Percentiles rank a stretch among this genome's conserved stretches.
Evolutionary conservation across 2,888 invertebrate genomes (phyloP).

Genomic region (Saturnia japonica): DNA sequence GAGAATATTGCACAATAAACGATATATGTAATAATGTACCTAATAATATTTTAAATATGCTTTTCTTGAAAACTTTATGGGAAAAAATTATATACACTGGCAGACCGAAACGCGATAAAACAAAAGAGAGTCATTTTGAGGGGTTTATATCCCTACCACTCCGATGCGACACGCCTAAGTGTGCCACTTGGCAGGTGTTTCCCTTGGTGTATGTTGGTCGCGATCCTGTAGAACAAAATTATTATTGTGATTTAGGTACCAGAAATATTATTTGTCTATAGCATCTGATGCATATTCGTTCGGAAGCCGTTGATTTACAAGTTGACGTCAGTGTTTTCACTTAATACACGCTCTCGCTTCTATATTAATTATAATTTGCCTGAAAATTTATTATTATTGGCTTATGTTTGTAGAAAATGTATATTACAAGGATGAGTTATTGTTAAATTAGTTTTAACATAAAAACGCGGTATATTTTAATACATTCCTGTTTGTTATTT

Average conservation of each 20-base stretch:
- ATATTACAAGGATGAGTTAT: not conserved
- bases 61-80: no score
- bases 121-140: no score
- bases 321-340: constrained; percentile 2
- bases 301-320: not conserved
- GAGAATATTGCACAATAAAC: no score
- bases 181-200: no score
- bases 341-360: not conserved
- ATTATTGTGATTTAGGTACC: not conserved
- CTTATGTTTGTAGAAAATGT: not conserved
- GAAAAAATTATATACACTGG: no score
- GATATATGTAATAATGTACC: no score
- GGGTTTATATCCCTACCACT: no score
- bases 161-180: not conserved
- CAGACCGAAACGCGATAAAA: no score
- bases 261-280: not conserved
- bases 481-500: not conserved
- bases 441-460: not conserved
- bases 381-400: constrained; percentile 1
- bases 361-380: not conserved
- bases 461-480: not conserved
- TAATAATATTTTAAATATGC: no score
- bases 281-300: not conserved
- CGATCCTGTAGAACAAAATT: not conserved
- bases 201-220: no score